phyloP scores from a whole-genome alignment of 1,140 invertebrate genomes.

The Drosophila sturtevanti region DNA sequence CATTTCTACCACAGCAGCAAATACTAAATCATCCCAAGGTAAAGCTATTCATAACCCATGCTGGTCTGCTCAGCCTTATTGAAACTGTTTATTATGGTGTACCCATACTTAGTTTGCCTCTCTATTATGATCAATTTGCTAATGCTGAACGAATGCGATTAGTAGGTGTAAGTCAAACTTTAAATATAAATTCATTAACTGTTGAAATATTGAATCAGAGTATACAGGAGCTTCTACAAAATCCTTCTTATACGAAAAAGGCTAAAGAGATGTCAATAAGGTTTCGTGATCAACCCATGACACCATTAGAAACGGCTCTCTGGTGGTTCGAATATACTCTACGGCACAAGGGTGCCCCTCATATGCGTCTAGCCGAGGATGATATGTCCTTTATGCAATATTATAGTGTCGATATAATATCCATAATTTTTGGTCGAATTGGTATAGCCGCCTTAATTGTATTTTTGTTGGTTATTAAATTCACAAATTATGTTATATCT shows the following conservation, averaged over 20 bases:
- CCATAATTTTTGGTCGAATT: conserved; percentile 47
- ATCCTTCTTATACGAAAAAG: conserved; percentile 29
- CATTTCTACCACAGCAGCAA: conserved; percentile 84
- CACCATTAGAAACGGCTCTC: conserved; percentile 84
- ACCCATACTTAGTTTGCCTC: conserved; percentile 47
- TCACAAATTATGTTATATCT: neutral
- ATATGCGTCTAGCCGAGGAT: conserved; percentile 81
- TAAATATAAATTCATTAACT: conserved; percentile 1
- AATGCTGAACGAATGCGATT: conserved; percentile 51
- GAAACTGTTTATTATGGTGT: conserved; percentile 82
- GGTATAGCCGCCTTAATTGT: conserved; percentile 45
- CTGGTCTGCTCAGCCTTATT: conserved; percentile 83
- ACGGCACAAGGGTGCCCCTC: conserved; percentile 72
- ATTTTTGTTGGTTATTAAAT: conserved; percentile 26
- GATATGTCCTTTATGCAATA: conserved; percentile 65
- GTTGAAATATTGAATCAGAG: neutral
- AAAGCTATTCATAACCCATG: conserved; percentile 85
- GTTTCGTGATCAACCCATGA: conserved; percentile 84
- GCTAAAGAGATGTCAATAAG: conserved; percentile 80
- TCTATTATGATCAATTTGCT: conserved; percentile 59
- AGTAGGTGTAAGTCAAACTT: conserved; percentile 84
- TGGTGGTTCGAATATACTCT: conserved; percentile 86
- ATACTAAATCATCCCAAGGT: conserved; percentile 82
- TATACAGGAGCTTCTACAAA: conserved; percentile 32
- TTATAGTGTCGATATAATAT: conserved; percentile 50